Conservation (phyloP, 37 sponge, comb jelly and placozoan genomes). For the Ianthella basta region DNA sequence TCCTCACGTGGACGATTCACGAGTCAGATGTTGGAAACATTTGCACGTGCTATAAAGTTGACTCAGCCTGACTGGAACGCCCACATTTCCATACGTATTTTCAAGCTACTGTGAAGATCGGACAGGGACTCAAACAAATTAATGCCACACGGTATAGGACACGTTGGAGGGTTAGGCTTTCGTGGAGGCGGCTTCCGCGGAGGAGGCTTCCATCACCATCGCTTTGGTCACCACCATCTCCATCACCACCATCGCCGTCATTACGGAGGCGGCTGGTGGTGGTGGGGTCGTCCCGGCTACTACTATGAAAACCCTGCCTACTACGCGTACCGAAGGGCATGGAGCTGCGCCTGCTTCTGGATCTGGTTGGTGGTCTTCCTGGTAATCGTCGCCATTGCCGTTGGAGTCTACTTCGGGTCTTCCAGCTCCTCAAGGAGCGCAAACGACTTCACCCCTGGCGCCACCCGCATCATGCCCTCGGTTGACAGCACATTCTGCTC, state of each 20-base stretch:
- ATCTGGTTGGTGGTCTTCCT: slow-evolving; percentile 1
- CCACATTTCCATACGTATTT: too few species aligned
- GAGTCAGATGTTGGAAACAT: too few species aligned
- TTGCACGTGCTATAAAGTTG: too few species aligned
- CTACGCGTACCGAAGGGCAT: not conserved
- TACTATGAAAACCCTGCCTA: not conserved
- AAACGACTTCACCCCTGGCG: not conserved
- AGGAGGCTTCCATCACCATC: too few species aligned
- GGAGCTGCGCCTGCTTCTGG: slow-evolving; percentile 1
- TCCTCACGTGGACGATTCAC: too few species aligned
- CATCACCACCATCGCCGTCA: not conserved
- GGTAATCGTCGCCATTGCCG: not conserved
- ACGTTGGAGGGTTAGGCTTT: not conserved
- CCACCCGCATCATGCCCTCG: not conserved
- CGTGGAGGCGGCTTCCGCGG: not conserved
- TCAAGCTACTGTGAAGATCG: too few species aligned
- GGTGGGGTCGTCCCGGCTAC: not conserved
- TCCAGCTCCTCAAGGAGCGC: not conserved
- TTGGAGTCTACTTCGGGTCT: not conserved
- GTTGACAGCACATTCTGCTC: not conserved
- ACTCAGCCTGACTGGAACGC: too few species aligned
- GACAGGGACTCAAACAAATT: not conserved
- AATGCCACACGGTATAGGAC: slow-evolving; percentile 32
- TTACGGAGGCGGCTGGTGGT: not conserved
- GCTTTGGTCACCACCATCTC: not conserved